Conservation (phyloP, 2,888 invertebrate species). For the Conops quadrifasciatus region DNA sequence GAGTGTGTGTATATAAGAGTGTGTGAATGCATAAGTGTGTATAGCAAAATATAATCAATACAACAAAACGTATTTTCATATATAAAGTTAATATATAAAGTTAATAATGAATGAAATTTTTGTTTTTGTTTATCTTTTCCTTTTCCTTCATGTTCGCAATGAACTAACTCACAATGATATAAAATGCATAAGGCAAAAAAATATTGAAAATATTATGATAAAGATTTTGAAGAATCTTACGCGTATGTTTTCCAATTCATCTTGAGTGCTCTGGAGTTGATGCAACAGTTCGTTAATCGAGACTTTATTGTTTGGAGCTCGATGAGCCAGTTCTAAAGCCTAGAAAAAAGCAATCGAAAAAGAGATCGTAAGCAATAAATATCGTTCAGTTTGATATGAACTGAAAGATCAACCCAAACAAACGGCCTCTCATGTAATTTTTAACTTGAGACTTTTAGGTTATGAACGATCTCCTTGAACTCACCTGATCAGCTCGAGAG, state of each 20-base stretch:
- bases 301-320: slow-evolving; percentile 73
- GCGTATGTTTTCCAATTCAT: slow-evolving; percentile 87
- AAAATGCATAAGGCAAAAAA: slow-evolving; percentile 64
- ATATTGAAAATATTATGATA: slow-evolving; percentile 61
- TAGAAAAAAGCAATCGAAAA: slow-evolving; percentile 38
- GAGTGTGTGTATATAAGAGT: slow-evolving; percentile 30
- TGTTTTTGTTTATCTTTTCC: too few species aligned
- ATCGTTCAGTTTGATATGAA: background rate
- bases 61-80: background rate
- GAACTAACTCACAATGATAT: slow-evolving; percentile 47
- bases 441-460: too few species aligned
- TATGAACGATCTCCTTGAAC: too few species aligned
- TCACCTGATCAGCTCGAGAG: slow-evolving; percentile 76
- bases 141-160: background rate
- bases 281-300: slow-evolving; percentile 83
- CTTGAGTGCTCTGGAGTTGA: slow-evolving; percentile 84
- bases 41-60: background rate
- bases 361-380: background rate
- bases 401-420: too few species aligned
- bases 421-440: too few species aligned
- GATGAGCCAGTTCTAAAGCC: slow-evolving; percentile 68
- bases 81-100: slow-evolving; percentile 29
- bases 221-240: slow-evolving; percentile 70
- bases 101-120: background rate
- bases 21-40: slow-evolving; percentile 14